phyloP scores from a whole-genome alignment of 1,140 invertebrate genomes.

The Scaptomyza hsui region DNA sequence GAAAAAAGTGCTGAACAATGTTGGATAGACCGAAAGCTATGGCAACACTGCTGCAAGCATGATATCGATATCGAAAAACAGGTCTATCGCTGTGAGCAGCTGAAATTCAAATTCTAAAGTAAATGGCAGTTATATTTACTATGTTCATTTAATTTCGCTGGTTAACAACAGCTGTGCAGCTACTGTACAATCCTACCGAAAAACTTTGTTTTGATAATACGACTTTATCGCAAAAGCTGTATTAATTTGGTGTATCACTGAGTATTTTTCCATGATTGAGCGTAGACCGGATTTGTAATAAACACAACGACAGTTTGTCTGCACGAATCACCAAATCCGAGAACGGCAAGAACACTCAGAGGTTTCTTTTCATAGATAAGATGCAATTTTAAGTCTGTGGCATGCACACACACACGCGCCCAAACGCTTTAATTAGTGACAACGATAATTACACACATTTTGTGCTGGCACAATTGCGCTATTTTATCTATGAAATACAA shows the following conservation, averaged over 20 bases:
- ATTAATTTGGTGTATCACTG: neutral
- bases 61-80: conserved; percentile 3
- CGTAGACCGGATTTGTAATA: conserved; percentile 24
- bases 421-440: conserved; percentile 75
- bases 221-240: neutral
- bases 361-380: conserved; percentile 14
- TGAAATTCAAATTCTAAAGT: conserved; percentile 2
- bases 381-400: conserved; percentile 20
- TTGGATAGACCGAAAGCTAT: neutral
- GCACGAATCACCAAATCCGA: conserved; percentile 13
- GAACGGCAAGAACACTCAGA: conserved; percentile 1
- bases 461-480: conserved; percentile 56
- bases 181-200: neutral
- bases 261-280: conserved; percentile 1
- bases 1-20: conserved; percentile 12
- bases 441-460: conserved; percentile 77
- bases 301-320: conserved; percentile 24
- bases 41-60: neutral
- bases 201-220: neutral
- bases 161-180: neutral
- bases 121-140: neutral
- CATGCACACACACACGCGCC: conserved; percentile 7
- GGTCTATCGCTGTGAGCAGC: neutral
- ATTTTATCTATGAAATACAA: conserved; percentile 71
- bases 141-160: no score